A percentile compares a stretch with the other conserved stretches of the same genome.
phyloP scores from a whole-genome alignment of 1,140 invertebrate genomes.

The Pissodes strobi region DNA sequence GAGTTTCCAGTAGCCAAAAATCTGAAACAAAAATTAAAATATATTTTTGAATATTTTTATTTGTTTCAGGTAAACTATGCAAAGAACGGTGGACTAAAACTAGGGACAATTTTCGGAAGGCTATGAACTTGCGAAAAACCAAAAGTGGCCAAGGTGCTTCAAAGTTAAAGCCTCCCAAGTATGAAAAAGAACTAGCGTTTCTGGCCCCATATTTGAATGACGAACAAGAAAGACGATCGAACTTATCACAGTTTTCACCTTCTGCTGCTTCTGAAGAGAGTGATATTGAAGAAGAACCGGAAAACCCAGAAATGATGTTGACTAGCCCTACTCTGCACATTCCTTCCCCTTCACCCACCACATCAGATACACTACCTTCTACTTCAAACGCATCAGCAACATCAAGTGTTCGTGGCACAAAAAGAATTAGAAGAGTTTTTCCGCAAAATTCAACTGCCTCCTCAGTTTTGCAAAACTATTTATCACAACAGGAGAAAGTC shows the following conservation, averaged over 20 bases:
- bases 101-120: not conserved
- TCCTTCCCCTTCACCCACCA: slow-evolving; percentile 21
- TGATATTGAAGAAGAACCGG: slow-evolving; percentile 19
- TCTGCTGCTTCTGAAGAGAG: slow-evolving; percentile 10
- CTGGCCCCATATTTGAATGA: slow-evolving; percentile 31
- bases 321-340: slow-evolving; percentile 7
- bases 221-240: slow-evolving; percentile 29
- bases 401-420: slow-evolving; percentile 9
- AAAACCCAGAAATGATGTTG: slow-evolving; percentile 1
- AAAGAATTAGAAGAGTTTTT: slow-evolving; percentile 5
- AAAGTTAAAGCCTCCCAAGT: slow-evolving; percentile 30
- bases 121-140: slow-evolving; percentile 21
- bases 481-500: slow-evolving; percentile 3
- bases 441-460: slow-evolving; percentile 7
- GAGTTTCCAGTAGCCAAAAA: slow-evolving; percentile 7
- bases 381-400: slow-evolving; percentile 7
- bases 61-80: slow-evolving; percentile 1
- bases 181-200: slow-evolving; percentile 25
- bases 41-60: slow-evolving; percentile 8
- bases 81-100: slow-evolving; percentile 6
- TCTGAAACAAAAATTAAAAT: slow-evolving; percentile 11
- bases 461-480: slow-evolving; percentile 19
- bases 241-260: slow-evolving; percentile 23
- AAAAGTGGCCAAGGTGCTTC: slow-evolving; percentile 21
- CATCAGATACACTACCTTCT: slow-evolving; percentile 5